phyloP scores from a whole-genome alignment of 1,140 invertebrate genomes.

The Hestina assimilis region DNA sequence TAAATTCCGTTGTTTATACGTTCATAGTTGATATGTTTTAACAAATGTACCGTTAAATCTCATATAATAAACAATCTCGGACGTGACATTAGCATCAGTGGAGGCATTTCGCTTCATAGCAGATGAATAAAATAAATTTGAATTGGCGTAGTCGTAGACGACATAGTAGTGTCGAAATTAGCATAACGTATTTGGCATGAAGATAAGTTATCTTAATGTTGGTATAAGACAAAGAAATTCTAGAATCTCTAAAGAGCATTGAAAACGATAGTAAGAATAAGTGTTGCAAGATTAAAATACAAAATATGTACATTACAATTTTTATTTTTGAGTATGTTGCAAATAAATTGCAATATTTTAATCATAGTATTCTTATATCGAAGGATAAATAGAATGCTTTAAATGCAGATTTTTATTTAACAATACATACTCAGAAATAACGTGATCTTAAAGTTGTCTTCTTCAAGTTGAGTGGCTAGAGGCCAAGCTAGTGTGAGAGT shows the following conservation, averaged over 20 bases:
- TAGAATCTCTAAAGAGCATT: constrained; percentile 3
- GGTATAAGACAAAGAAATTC: constrained; percentile 47
- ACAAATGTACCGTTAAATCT: constrained; percentile 46
- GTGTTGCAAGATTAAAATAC: too few relatives aligned
- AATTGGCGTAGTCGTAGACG: constrained; percentile 49
- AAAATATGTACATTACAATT: too few relatives aligned
- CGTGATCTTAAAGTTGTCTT: too few relatives aligned
- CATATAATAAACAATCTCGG: constrained; percentile 54
- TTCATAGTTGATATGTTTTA: constrained; percentile 35
- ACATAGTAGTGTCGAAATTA: constrained; percentile 57
- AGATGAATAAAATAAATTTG: constrained; percentile 62
- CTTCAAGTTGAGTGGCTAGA: too few relatives aligned
- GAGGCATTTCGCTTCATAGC: constrained; percentile 44
- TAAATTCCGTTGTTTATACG: constrained; percentile 39
- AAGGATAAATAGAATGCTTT: too few relatives aligned
- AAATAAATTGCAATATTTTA: too few relatives aligned
- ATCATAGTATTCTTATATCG: too few relatives aligned
- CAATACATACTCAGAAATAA: too few relatives aligned
- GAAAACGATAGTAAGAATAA: not conserved
- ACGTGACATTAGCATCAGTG: constrained; percentile 50
- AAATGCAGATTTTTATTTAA: too few relatives aligned
- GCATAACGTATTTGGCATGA: constrained; percentile 55
- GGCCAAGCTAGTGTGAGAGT: too few relatives aligned
- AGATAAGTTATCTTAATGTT: constrained; percentile 48
- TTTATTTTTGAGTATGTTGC: too few relatives aligned